phyloP scores from a whole-genome alignment of 30 jellyfish, hydroid and myxozoan genomes.

The Catostylus mosaicus region DNA sequence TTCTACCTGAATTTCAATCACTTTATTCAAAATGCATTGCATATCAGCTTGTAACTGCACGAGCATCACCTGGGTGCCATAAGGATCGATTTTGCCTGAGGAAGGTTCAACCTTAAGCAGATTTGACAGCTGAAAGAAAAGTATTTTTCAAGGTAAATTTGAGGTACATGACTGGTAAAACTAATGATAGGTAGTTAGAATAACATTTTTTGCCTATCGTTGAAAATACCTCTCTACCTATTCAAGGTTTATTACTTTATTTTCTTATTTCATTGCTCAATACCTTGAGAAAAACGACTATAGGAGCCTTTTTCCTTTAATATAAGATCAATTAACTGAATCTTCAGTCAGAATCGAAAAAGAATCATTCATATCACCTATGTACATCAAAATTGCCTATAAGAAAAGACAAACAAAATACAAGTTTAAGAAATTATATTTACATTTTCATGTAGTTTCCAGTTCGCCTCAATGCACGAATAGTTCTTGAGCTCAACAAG shows the following conservation, averaged over 20 bases:
- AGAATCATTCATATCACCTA: too few relatives aligned
- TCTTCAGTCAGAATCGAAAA: too few relatives aligned
- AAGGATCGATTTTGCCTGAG: conserved; percentile 31
- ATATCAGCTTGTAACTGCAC: conserved; percentile 55
- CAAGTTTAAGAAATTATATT: background rate
- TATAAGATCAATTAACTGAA: too few relatives aligned
- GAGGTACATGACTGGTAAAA: too few relatives aligned
- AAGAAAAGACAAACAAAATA: background rate
- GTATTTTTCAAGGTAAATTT: too few relatives aligned
- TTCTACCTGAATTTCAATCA: conserved; percentile 37
- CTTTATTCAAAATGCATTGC: conserved; percentile 28
- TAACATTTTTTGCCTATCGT: too few relatives aligned
- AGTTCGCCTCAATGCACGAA: conserved; percentile 63
- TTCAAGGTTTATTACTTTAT: too few relatives aligned
- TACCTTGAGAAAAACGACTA: too few relatives aligned
- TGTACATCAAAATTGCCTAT: background rate
- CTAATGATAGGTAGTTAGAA: too few relatives aligned
- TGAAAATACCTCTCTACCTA: too few relatives aligned
- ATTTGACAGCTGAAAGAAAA: background rate
- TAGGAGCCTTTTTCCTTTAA: too few relatives aligned
- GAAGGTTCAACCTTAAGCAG: conserved; percentile 8
- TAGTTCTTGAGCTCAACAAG: conserved; percentile 50
- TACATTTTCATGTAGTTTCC: conserved; percentile 45
- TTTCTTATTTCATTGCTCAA: too few relatives aligned
- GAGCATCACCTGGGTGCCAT: conserved; percentile 27